phyloP scores from a whole-genome alignment of 2,113 vertebrate species.

The pig (Sus scrofa) region DNA sequence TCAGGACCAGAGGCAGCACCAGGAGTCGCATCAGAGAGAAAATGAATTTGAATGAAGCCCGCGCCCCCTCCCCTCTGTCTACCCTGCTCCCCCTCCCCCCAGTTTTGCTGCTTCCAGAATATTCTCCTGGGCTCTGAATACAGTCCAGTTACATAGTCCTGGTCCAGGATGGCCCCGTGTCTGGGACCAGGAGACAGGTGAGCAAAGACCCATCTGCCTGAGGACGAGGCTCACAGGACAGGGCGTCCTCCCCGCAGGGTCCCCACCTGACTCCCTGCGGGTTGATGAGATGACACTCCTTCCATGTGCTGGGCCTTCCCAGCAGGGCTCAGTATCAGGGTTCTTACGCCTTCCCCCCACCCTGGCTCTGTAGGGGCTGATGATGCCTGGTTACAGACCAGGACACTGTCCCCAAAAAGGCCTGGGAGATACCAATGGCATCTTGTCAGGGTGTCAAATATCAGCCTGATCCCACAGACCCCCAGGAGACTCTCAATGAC shows the following conservation, averaged over 20 bases:
- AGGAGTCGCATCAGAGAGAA: background rate
- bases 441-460: background rate
- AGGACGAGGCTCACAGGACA: background rate
- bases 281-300: background rate
- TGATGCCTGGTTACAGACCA: background rate
- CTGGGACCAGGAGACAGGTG: background rate
- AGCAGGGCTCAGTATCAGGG: background rate
- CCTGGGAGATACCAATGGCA: background rate
- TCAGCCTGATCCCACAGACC: fast-evolving
- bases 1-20: background rate
- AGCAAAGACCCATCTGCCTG: background rate
- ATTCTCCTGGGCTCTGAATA: too few species aligned
- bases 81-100: fast-evolving
- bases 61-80: fast-evolving
- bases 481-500: background rate
- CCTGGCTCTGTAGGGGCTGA: background rate
- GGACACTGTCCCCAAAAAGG: background rate
- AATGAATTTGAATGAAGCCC: background rate
- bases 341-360: too few species aligned
- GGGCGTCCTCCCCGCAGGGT: background rate
- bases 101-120: fast-evolving
- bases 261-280: fast-evolving
- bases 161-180: background rate
- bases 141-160: fast-evolving
- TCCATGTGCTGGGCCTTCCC: fast-evolving